These are phyloP conservation scores for Lithophane ornitopus DNA, from an alignment of 2,888 invertebrate species.

Conservation along the genomic window DNA sequence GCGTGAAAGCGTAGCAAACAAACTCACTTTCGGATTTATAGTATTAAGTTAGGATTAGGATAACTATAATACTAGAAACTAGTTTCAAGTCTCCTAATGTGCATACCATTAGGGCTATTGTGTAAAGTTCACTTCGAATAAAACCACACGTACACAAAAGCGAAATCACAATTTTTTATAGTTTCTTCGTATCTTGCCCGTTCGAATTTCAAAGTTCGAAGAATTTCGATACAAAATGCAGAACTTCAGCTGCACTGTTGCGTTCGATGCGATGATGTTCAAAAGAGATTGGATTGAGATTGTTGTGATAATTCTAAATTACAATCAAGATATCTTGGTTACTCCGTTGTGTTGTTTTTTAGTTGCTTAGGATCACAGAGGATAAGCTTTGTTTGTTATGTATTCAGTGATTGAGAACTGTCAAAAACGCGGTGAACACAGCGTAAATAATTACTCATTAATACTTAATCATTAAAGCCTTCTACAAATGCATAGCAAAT, in stretches of 20 bases:
- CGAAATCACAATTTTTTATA: background rate
- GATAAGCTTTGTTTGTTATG: background rate
- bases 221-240: background rate
- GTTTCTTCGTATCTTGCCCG: no score
- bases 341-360: background rate
- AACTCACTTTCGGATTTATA: no score
- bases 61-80: background rate
- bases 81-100: background rate
- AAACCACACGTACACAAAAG: background rate
- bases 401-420: background rate
- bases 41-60: no score
- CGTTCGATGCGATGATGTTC: background rate
- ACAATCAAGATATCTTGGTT: conserved; percentile 14
- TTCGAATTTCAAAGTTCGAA: background rate
- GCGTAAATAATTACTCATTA: background rate
- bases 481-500: background rate
- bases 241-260: no score
- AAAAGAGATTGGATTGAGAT: conserved; percentile 14
- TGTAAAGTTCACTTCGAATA: background rate
- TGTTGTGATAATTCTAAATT: conserved; percentile 11
- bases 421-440: background rate
- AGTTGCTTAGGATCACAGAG: background rate
- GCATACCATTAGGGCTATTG: background rate
- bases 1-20: no score
- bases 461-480: background rate